Percentiles rank a stretch among this genome's conserved stretches.
Conservation (phyloP, 1,140 invertebrate genomes). For the Lepidotrigona ventralis region DNA sequence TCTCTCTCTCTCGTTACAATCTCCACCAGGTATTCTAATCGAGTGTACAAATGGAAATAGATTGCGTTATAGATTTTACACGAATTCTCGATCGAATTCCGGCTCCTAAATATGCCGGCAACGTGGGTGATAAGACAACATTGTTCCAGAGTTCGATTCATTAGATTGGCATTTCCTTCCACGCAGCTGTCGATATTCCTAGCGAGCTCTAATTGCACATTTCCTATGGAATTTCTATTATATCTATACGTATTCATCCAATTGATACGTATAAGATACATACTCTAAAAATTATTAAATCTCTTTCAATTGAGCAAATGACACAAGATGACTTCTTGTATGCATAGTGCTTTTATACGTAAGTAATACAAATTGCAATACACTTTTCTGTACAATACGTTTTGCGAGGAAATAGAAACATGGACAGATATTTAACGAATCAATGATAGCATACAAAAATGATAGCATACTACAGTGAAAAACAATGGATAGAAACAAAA, state of each 20-base stretch:
- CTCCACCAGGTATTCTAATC: conserved; percentile 1
- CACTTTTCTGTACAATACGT: too few species aligned
- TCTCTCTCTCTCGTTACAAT: neutral
- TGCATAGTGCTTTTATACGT: too few species aligned
- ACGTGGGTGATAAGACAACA: neutral
- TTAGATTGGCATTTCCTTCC: neutral
- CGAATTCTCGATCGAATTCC: neutral
- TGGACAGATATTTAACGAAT: too few species aligned
- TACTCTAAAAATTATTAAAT: neutral
- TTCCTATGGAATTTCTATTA: neutral
- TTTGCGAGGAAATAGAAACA: too few species aligned
- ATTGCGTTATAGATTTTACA: neutral
- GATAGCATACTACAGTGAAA: too few species aligned
- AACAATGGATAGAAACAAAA: too few species aligned
- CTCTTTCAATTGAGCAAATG: too few species aligned
- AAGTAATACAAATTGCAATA: too few species aligned
- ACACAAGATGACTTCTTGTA: too few species aligned
- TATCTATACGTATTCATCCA: too few species aligned
- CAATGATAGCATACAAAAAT: too few species aligned
- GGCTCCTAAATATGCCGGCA: neutral
- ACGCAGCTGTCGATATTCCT: neutral
- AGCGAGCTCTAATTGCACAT: neutral
- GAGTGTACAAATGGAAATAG: conserved; percentile 9
- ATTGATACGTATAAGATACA: too few species aligned
- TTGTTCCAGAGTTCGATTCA: neutral